These are phyloP conservation scores for Diprion similis DNA, from an alignment of 1,140 invertebrate genomes.

Conservation along the genomic window DNA sequence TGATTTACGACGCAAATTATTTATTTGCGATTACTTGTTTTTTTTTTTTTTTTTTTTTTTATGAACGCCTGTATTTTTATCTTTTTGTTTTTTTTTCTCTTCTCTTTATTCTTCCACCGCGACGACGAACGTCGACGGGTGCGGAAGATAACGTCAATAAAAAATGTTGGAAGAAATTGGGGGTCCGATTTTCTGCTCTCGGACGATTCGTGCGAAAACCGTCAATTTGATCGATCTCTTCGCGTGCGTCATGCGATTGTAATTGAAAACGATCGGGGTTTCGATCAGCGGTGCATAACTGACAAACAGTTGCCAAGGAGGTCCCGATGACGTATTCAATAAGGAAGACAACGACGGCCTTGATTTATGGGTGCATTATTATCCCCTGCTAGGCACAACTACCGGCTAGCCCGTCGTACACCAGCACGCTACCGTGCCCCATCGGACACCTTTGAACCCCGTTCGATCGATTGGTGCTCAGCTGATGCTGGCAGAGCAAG, in stretches of 20 bases:
- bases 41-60: not conserved
- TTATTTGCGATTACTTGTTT: not conserved
- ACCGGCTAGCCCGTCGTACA: not conserved
- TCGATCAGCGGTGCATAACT: constrained; percentile 2
- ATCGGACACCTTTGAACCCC: constrained; percentile 4
- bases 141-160: not conserved
- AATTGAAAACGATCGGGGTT: not conserved
- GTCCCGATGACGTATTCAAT: constrained; percentile 35
- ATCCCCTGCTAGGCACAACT: constrained; percentile 31
- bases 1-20: constrained; percentile 3
- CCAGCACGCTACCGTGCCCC: constrained; percentile 2
- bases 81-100: too few species aligned
- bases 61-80: too few species aligned
- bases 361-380: constrained; percentile 48
- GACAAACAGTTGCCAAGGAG: constrained; percentile 17
- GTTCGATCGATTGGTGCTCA: not conserved
- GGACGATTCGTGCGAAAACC: too few species aligned
- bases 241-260: too few species aligned
- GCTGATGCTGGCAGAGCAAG: not conserved
- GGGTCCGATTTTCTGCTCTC: too few species aligned
- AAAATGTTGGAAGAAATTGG: not conserved
- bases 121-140: too few species aligned
- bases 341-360: constrained; percentile 42
- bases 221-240: too few species aligned
- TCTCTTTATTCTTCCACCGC: too few species aligned